Evolutionary conservation across 2,888 invertebrate species (phyloP).

Genomic region (Ormyrus labotus): DNA sequence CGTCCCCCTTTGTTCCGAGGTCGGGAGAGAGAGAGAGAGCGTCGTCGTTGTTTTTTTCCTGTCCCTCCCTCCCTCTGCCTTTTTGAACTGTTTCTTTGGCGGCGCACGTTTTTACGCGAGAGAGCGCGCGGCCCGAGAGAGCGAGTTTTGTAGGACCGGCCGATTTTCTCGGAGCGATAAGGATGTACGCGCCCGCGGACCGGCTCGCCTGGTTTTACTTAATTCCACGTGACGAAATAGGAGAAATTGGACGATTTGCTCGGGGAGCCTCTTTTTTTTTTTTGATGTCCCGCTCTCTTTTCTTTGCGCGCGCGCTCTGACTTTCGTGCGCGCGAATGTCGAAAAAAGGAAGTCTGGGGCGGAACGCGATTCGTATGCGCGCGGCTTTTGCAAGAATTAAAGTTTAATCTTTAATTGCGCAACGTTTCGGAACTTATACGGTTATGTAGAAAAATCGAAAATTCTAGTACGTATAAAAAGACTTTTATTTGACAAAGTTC

Average conservation of each 20-base stretch:
- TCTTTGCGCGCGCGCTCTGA: neutral
- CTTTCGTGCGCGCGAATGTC: neutral
- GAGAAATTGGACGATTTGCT: conserved; percentile 51
- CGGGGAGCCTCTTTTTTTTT: neutral
- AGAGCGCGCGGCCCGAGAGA: neutral
- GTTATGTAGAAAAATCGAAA: no score
- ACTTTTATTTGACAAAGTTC: no score
- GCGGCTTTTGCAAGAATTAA: neutral
- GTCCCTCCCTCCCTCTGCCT: no score
- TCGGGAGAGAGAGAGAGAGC: no score
- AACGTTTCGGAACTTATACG: neutral
- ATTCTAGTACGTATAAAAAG: no score
- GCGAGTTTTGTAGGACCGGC: conserved; percentile 32
- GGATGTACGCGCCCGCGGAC: neutral
- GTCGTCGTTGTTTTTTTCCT: no score
- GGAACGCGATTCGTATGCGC: conserved; percentile 42
- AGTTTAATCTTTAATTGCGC: conserved; percentile 20
- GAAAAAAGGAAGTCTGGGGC: conserved; percentile 42
- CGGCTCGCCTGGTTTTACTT: conserved; percentile 36
- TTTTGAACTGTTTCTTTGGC: no score
- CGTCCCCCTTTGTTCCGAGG: conserved; percentile 47
- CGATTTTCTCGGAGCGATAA: conserved; percentile 53
- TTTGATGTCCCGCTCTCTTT: neutral
- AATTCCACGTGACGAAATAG: conserved; percentile 55
- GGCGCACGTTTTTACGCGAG: no score